Evolutionary conservation across 2,888 invertebrate species (phyloP).

Genomic region (Argyra leucocephala): DNA sequence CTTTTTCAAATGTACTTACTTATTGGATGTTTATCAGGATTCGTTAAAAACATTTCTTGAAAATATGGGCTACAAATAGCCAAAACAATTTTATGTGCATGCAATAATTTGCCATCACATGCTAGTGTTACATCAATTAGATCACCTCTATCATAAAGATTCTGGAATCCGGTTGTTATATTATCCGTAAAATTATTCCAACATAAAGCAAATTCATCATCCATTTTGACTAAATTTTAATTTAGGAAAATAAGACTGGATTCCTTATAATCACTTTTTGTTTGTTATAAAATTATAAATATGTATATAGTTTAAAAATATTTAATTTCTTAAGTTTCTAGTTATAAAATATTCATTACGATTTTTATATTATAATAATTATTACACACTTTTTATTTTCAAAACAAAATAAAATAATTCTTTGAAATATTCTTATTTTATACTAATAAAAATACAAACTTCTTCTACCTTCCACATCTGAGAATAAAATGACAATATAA

Average conservation of each 20-base stretch:
- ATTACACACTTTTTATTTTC: not conserved
- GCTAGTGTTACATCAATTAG: constrained; percentile 47
- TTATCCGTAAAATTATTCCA: constrained; percentile 46
- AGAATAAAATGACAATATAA: constrained; percentile 1
- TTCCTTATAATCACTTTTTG: not conserved
- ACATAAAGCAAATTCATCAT: constrained; percentile 44
- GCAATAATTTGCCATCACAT: constrained; percentile 46
- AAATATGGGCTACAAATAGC: constrained; percentile 49
- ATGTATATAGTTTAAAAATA: not conserved
- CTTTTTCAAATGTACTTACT: no score
- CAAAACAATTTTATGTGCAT: constrained; percentile 47
- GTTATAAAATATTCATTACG: not conserved
- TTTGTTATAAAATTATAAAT: no score
- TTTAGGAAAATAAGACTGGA: not conserved
- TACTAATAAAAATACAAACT: not conserved
- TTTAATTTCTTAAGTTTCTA: not conserved
- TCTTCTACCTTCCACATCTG: not conserved
- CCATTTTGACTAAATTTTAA: constrained; percentile 29
- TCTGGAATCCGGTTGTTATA: constrained; percentile 43
- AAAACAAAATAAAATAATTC: not conserved
- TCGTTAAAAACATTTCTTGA: constrained; percentile 44
- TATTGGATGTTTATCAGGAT: constrained; percentile 45
- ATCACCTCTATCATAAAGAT: constrained; percentile 43
- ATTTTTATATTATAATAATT: not conserved
- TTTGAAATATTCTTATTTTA: not conserved